Conservation (phyloP, 2,113 vertebrate genomes). For the Caloenas nicobarica region DNA sequence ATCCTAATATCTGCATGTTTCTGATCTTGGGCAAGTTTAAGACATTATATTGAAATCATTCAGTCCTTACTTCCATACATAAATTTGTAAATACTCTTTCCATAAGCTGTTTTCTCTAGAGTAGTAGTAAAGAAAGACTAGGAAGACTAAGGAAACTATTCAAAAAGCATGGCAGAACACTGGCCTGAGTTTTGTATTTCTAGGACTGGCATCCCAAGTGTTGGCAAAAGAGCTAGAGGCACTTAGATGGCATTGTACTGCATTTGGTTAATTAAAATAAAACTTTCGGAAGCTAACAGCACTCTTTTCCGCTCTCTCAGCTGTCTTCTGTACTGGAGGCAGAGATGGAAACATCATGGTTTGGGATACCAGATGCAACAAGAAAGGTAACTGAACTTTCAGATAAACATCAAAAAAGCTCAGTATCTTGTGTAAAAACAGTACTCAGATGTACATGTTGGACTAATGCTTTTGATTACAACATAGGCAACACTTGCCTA, state of each 20-base stretch:
- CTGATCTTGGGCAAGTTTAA: background rate
- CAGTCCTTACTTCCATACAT: background rate
- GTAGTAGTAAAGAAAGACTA: background rate
- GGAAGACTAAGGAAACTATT: background rate
- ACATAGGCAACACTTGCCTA: background rate
- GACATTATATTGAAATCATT: background rate
- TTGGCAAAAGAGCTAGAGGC: background rate
- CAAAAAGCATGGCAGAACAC: background rate
- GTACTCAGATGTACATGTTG: background rate
- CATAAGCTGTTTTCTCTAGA: background rate
- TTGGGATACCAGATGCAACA: slow-evolving; percentile 96
- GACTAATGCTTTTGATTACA: background rate
- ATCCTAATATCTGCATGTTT: background rate
- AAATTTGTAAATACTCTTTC: background rate
- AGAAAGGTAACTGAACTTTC: slow-evolving; percentile 84
- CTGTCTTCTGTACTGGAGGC: slow-evolving; percentile 94
- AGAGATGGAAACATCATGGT: slow-evolving; percentile 98
- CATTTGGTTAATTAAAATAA: background rate
- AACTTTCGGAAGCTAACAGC: background rate
- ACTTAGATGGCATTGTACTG: background rate
- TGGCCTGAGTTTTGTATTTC: background rate
- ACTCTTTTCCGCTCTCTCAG: slow-evolving; percentile 65
- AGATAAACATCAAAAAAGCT: background rate
- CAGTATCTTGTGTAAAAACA: rapidly evolving
- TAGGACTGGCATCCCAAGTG: background rate